Base-by-base conservation (phyloP, 2,113 vertebrate genomes). In the Rattus rattus region DNA sequence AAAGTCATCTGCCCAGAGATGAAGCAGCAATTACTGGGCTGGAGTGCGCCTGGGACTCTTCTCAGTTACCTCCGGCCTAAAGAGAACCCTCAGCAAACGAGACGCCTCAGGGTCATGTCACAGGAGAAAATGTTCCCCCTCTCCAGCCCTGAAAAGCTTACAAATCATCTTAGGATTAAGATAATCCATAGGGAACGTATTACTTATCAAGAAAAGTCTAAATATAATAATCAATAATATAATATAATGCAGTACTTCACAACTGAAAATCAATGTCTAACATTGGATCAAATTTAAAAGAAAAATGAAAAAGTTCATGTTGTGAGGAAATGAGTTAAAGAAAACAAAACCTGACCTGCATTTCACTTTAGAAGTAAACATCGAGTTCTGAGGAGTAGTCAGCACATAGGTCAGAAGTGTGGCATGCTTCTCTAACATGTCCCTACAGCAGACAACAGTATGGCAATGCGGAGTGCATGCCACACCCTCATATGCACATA, bases 401-500 rank as follows among this genome's bases (percentile, higher is more conserved):
- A 96, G 14, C 84, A 94, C 90, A 63, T 54, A 77, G 52, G 79
- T 49, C 67, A 16, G 88, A 95, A 86, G 79, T 69, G 75, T 4
- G 28, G 24, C 59, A 94, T 3, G 39, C 5, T 20, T 47, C 65
- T 75, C 26, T 94, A 90, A 93, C 36, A 8, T 3, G 67, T 30
- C 69, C 7, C 12, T 88, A 1, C 49, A 49, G 90, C 20, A 67
- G 33, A 84, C 47, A 92, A 92, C 3, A 59, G 36, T 10, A 73
- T 1, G 9, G 19, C 39, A 94, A 92, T 63, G 30, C 0, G 49
- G 81, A 86, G 6, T 69, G 33, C 70, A 85, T 75, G 59, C 70
- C 13, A 54, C 3, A 79, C 14, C 0, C 43, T 52, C 28, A 92
- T 63, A 69, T 8, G 80, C 52, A 97, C 98, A 75, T 96, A 98